Base-by-base conservation (phyloP, 2,888 invertebrate genomes). In the Empis livida region DNA sequence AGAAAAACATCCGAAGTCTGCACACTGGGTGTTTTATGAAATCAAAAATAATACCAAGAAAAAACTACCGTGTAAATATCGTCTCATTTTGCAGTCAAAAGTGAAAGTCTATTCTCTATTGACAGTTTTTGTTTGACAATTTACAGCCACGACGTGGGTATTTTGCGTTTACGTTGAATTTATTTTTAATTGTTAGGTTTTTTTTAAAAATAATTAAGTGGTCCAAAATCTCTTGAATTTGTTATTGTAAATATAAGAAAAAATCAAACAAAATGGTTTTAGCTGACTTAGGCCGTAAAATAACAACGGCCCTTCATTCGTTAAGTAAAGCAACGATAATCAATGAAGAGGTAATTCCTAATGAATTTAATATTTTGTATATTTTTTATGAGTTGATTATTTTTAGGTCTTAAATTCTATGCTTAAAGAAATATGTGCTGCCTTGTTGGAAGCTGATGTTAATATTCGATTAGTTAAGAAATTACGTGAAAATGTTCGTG, bases 261-360 rank as follows among this genome's bases (percentile, higher is more conserved):
- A 23, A 47, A 27, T 10, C 45, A 37, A 47, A 46, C 57, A 83
- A 76, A 68, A 99, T 99, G 99, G 99, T 99, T 70, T 88, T 99
- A 80, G 99, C 99, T 62, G 99, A 99, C 79, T 82, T 99, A 70
- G 99, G 99, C 67, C 85, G 99, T 67, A 96, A 96, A 77, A 99
- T 99, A 68, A 97, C 97, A 63, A 89, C 92, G 71, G 99, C 99
- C 54, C 75, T 99, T 71, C 89, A 95, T 69, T 95, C 95, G 46
- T 75, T 99, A 56, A 96, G 95, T 74, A 93, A 93, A 76, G 96
- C 96, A 51, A 96, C 96, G 43, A 87, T 97, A 55, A 97, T 97
- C 61, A 96, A 96, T 76, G 94, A 96, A 75, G 95, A 96, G 79
- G 91, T 90, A 74, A n/a, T 13, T 5, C 5, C n/a, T 35, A 37